These are phyloP conservation scores for Acleris laterana DNA, from an alignment of 2,888 invertebrate species.

Conservation along the genomic window DNA sequence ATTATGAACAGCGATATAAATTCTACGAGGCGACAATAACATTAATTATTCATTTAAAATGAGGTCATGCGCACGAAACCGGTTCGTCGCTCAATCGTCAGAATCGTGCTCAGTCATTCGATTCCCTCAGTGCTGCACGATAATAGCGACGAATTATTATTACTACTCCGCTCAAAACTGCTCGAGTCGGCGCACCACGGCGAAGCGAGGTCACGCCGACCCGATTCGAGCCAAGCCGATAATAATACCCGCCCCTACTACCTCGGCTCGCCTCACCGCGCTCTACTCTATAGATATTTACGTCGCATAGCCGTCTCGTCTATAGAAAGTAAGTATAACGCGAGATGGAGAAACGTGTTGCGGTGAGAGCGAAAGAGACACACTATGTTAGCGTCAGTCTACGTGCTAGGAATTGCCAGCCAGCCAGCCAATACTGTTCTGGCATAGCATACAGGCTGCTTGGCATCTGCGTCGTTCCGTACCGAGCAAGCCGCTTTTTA, in stretches of 20 bases:
- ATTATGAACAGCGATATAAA: slow-evolving; percentile 33
- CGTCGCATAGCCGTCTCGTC: slow-evolving; percentile 44
- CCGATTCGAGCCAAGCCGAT: slow-evolving; percentile 52
- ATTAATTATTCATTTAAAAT: slow-evolving; percentile 27
- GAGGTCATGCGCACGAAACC: slow-evolving; percentile 34
- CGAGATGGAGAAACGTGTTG: slow-evolving; percentile 40
- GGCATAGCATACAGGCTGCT: slow-evolving; percentile 31
- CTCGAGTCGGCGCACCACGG: slow-evolving; percentile 32
- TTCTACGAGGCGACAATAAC: slow-evolving; percentile 7
- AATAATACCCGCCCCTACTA: slow-evolving; percentile 50
- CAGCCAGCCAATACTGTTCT: slow-evolving; percentile 51
- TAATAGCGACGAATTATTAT: slow-evolving; percentile 48
- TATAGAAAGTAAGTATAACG: slow-evolving; percentile 45
- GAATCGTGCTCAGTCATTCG: slow-evolving; percentile 21
- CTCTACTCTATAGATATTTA: slow-evolving; percentile 24
- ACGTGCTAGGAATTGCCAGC: slow-evolving; percentile 65
- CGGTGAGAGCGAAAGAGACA: slow-evolving; percentile 55
- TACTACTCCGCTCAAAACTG: slow-evolving; percentile 46
- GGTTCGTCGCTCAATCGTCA: slow-evolving; percentile 21
- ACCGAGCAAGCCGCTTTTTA: slow-evolving; percentile 35
- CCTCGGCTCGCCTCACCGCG: slow-evolving; percentile 42
- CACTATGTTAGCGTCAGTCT: slow-evolving; percentile 48
- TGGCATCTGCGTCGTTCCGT: slow-evolving; percentile 35
- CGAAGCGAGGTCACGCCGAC: slow-evolving; percentile 41
- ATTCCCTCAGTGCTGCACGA: slow-evolving; percentile 22